These are phyloP conservation scores for Equus przewalskii DNA, from an alignment of 2,113 vertebrate species.

Conservation along the genomic window DNA sequence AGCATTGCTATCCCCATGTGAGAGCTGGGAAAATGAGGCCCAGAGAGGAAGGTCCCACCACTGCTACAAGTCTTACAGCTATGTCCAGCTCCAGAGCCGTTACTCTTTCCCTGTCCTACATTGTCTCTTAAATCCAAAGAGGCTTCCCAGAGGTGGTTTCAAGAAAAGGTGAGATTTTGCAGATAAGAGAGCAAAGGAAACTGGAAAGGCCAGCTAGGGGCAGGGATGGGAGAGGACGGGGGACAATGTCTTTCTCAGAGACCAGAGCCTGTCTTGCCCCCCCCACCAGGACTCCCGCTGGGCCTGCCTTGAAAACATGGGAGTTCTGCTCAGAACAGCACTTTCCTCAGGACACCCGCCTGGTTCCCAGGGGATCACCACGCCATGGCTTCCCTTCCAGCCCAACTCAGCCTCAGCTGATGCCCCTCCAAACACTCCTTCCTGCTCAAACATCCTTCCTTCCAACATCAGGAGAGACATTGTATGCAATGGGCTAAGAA, in stretches of 20 bases:
- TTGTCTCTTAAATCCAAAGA: background rate
- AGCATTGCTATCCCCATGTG: background rate
- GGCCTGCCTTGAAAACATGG: background rate
- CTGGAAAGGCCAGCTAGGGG: background rate
- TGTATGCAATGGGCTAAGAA: rapidly evolving
- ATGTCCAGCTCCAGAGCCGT: background rate
- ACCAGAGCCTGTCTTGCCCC: background rate
- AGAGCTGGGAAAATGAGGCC: background rate
- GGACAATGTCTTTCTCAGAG: background rate
- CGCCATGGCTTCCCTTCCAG: background rate
- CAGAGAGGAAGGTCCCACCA: background rate
- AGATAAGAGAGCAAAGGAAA: background rate
- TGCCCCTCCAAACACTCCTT: background rate
- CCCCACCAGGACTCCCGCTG: background rate
- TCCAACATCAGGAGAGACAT: background rate
- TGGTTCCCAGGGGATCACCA: background rate
- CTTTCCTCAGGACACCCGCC: background rate
- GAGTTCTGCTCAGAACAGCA: background rate
- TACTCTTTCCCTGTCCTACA: background rate
- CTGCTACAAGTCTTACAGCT: background rate
- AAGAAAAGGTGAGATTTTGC: background rate
- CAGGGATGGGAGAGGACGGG: background rate
- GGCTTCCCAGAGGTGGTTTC: background rate
- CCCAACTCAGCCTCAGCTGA: background rate
- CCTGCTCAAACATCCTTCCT: background rate